These are phyloP conservation scores for Drosophila mauritiana DNA, from an alignment of 1,140 invertebrate species.

Conservation along the genomic window DNA sequence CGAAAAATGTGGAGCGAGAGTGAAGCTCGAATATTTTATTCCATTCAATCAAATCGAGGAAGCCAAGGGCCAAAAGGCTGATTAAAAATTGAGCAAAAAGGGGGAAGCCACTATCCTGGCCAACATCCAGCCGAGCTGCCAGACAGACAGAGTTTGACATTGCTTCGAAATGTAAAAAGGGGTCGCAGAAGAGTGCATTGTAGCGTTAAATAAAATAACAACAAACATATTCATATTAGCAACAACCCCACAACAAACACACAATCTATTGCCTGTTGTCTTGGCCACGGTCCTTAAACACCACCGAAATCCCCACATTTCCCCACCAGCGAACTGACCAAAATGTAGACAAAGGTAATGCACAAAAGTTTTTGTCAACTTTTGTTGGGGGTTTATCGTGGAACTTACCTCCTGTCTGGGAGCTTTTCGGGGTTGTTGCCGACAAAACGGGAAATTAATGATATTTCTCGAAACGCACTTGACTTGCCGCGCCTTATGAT, in stretches of 20 bases:
- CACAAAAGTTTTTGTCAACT: constrained; percentile 46
- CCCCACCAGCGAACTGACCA: constrained; percentile 16
- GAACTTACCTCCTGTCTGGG: constrained; percentile 10
- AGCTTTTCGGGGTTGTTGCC: constrained; percentile 21
- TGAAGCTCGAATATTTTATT: constrained; percentile 31
- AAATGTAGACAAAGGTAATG: constrained; percentile 43
- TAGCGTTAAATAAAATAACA: constrained; percentile 48
- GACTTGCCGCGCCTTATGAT: background rate
- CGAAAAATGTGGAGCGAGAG: constrained; percentile 21
- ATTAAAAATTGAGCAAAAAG: constrained; percentile 37
- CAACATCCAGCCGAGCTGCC: constrained; percentile 9
- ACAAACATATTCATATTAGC: constrained; percentile 27
- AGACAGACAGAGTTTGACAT: constrained; percentile 9
- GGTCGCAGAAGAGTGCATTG: constrained; percentile 22
- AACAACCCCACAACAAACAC: constrained; percentile 48
- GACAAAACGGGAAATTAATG: constrained; percentile 8
- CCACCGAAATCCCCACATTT: background rate
- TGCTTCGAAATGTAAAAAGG: background rate
- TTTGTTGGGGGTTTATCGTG: constrained; percentile 10
- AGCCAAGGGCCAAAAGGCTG: constrained; percentile 25
- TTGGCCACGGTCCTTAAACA: constrained; percentile 31
- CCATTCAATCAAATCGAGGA: constrained; percentile 34
- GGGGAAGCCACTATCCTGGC: constrained; percentile 30
- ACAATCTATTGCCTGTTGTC: constrained; percentile 56
- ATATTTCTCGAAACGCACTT: background rate